phyloP scores from a whole-genome alignment of 2,888 invertebrate genomes.

The Plagodis pulveraria region DNA sequence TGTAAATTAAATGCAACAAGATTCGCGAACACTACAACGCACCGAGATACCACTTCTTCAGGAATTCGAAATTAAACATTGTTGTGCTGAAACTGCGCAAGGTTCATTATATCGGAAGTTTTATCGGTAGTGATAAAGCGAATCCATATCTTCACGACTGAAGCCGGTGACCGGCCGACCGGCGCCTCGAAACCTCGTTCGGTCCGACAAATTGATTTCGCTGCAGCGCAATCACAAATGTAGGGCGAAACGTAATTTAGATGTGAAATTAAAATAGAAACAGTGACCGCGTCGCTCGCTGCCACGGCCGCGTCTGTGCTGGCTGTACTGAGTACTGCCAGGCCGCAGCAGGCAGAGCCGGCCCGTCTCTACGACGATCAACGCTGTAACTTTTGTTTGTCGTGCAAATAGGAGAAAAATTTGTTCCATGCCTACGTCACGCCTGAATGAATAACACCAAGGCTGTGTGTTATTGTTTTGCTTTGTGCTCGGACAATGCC shows the following conservation, averaged over 20 bases:
- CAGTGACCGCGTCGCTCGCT: conserved; percentile 52
- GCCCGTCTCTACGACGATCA: conserved; percentile 48
- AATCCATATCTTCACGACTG: conserved; percentile 56
- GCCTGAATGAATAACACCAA: conserved; percentile 73
- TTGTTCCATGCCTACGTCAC: conserved; percentile 74
- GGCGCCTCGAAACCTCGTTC: conserved; percentile 27
- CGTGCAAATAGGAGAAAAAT: conserved; percentile 77
- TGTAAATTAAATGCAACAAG: conserved; percentile 24
- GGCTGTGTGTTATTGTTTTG: conserved; percentile 70
- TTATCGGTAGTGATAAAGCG: conserved; percentile 71
- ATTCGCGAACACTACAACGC: conserved; percentile 47
- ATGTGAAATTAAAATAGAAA: conserved; percentile 57
- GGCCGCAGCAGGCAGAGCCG: background rate
- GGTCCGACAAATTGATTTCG: conserved; percentile 43
- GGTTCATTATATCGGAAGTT: conserved; percentile 62
- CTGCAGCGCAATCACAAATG: conserved; percentile 50
- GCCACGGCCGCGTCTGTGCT: conserved; percentile 60
- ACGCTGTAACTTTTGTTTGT: conserved; percentile 68
- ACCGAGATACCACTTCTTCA: conserved; percentile 80
- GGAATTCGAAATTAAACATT: conserved; percentile 80
- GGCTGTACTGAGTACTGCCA: background rate
- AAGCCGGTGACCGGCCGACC: conserved; percentile 31
- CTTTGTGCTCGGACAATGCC: conserved; percentile 52
- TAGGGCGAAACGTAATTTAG: conserved; percentile 46
- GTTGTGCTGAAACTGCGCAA: conserved; percentile 56